Evolutionary conservation across 2,113 vertebrate genomes (phyloP), one percentile per base, ranked within the genome.

Genomic region (Mobula birostris): DNA sequence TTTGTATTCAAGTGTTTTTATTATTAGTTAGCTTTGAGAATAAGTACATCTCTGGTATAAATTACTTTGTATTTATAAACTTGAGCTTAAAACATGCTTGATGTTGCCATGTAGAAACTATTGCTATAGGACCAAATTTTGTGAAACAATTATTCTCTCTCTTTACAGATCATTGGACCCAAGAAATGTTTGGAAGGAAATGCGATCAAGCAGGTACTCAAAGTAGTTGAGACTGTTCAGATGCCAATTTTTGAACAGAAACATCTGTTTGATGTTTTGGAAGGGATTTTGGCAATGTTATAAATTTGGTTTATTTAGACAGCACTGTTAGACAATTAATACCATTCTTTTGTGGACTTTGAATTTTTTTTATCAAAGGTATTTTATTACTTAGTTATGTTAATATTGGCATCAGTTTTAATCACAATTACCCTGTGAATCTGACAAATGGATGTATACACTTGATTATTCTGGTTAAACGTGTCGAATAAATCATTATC

Each of bases 171-270:
- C 5, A 29, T 56, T 74, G 70, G 36, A 76, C 40, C 24, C 91
- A 74, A 56, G 91, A 93, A 48, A 56, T 74, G 19, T 93, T 76
- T 74, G 91, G 68, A 93, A 93, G 72, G 24, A 93, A 93, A 76
- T 48, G 91, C 68, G 91, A 93, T 0, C 68, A 48, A 93, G 40
- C 68, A 93, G 91, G 70, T 93, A 93, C 24, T 93, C 8, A 93
- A 70, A 91, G 48, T 48, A 74, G 40, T 76, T 76, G 15, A 72
- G 9, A 36, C 14, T 27, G 19, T 83, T 66, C n/a, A 68, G 11
- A 90, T 66, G 5, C n/a, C 29, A 15, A 29, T n/a, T 19, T 48
- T 63, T 68, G 82, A 27, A 85, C 19, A 4, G 72, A 85, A 85
- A 24, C 27, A 58, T 85, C 48, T 58, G 29, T 15, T 90, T 14